Evolutionary conservation across 2,797 vertebrate species (phyloP), one percentile per base, ranked within the genome.

Genomic region (Xyrichtys novacula): DNA sequence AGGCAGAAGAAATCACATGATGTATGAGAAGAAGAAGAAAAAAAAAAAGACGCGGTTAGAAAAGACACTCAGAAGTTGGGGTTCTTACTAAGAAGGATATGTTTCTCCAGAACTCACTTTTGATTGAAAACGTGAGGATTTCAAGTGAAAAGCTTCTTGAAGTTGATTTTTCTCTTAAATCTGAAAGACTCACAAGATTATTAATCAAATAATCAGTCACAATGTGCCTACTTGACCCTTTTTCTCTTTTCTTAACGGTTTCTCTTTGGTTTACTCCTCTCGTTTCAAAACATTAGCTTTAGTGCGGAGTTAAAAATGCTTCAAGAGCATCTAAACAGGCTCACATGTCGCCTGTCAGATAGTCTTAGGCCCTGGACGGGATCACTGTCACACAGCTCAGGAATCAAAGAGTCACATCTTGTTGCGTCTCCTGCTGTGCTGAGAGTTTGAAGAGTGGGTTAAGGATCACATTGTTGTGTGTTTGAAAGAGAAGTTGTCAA

Each of bases 171-270:
- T 50, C 61, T 50, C 61, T 47, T 71, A 29, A 68, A 47, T 64
- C 52, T 72, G 47, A 76, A 71, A 72, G 62, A 58, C 62, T 77
- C 65, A 70, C 66, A 72, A 47, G 60, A 81, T 74, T 56, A 76
- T 73, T 77, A 85, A 76, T 81, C 67, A 83, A 71, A 60, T 76
- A 81, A 74, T 81, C 63, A 62, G 62, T 76, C 65, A 64, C 55
- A 66, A 77, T 72, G 58, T 74, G 71, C 55, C 68, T 47, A 59
- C 78, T 78, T 78, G 64, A 84, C 81, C 78, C 59, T 29, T 61
- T 34, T 61, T 55, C 31, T 22, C 10, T 46, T 32, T 38, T 43
- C 55, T 19, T 59, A 63, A 69, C 66, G 54, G 52, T 46, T 54
- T 74, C 31, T 67, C 64, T 83, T 65, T 70, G 17, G 48, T 83